phyloP scores from a whole-genome alignment of 1,140 invertebrate species.

The Brachionus rotundiformis region DNA sequence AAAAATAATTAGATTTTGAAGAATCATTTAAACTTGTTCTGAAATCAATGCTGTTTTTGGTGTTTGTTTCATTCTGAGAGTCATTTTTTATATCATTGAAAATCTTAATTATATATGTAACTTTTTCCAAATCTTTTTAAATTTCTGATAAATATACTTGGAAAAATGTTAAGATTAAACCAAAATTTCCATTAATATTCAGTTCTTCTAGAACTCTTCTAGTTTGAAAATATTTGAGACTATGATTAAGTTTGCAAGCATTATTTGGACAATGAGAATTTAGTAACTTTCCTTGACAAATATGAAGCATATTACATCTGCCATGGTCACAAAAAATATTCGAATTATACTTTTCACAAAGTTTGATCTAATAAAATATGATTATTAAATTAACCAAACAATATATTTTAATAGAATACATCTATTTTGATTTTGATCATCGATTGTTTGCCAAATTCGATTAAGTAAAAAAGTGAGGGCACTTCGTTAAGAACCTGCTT shows the following conservation, averaged over 20 bases:
- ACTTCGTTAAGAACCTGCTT: background rate
- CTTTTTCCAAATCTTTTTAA: too few relatives aligned
- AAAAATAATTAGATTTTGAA: background rate
- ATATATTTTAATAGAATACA: background rate
- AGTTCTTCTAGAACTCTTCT: background rate
- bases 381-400: background rate
- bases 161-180: background rate
- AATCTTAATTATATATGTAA: too few relatives aligned
- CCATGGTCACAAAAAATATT: background rate
- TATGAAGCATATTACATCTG: background rate
- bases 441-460: background rate
- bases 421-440: background rate
- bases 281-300: background rate
- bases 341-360: background rate
- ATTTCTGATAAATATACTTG: background rate
- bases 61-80: too few relatives aligned
- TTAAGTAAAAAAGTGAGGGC: background rate
- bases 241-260: background rate
- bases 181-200: background rate
- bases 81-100: background rate
- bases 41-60: too few relatives aligned
- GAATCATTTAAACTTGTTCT: background rate
- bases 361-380: background rate
- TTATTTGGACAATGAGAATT: background rate
- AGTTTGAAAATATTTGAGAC: background rate